Percentiles rank a stretch among this genome's conserved stretches.
phyloP scores from a whole-genome alignment of 92 coral and sea anemone species.

The Anthopleura xanthogrammica region DNA sequence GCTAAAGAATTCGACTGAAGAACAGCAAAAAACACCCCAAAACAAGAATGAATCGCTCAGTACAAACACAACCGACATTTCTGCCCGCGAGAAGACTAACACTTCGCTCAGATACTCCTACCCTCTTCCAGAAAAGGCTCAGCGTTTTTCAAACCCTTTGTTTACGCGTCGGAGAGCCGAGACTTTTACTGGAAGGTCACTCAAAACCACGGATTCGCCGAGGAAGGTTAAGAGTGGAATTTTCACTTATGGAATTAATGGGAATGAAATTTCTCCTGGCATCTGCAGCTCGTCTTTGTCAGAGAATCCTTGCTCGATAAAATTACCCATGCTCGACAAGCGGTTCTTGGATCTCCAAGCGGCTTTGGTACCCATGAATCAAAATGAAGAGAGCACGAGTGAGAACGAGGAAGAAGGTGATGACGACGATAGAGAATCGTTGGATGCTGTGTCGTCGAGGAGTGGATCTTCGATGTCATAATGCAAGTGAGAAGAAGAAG shows the following conservation, averaged over 20 bases:
- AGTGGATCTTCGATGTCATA: constrained; percentile 11
- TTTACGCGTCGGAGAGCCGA: constrained; percentile 16
- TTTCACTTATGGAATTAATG: not conserved
- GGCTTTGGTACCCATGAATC: constrained; percentile 32
- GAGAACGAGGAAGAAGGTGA: constrained; percentile 3
- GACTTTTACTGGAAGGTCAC: constrained; percentile 2
- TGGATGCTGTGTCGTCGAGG: constrained; percentile 8
- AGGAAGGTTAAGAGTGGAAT: not conserved
- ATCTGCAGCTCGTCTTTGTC: not conserved
- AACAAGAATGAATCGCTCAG: not conserved
- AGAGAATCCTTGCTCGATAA: not conserved
- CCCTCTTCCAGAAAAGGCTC: constrained; percentile 6
- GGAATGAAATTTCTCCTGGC: not conserved
- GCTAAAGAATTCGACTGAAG: not conserved
- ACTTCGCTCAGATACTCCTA: not conserved
- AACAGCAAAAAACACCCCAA: not conserved
- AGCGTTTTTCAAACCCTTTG: constrained; percentile 4
- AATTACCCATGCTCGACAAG: constrained; percentile 32
- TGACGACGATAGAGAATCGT: not conserved
- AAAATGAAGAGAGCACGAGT: constrained; percentile 3
- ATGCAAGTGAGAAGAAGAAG: not conserved
- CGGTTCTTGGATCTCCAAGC: constrained; percentile 35
- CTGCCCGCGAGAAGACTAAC: not conserved
- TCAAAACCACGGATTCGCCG: not conserved
- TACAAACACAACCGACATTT: not conserved